These are phyloP conservation scores for Zapornia atra DNA, from an alignment of 2,113 vertebrate species.

Conservation along the genomic window DNA sequence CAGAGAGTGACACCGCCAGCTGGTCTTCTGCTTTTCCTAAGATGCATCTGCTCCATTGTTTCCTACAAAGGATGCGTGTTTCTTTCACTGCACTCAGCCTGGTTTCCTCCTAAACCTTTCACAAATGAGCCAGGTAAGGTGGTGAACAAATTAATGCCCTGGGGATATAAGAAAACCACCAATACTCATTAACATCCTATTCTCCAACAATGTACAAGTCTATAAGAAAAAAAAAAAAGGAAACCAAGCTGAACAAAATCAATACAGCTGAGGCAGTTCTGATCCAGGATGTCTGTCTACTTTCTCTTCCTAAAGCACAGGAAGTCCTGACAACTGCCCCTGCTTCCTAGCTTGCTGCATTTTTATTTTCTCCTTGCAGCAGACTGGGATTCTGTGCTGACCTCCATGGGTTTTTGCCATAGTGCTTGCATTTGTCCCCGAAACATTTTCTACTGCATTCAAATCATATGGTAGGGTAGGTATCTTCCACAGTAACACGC, in stretches of 20 bases:
- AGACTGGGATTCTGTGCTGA: not conserved
- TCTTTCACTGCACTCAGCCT: not conserved
- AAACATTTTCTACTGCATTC: not conserved
- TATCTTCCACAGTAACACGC: not conserved
- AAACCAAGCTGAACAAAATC: not conserved
- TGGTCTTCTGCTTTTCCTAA: not conserved
- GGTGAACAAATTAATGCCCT: not conserved
- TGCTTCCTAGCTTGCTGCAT: not conserved
- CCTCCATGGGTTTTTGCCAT: not conserved
- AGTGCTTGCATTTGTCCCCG: not conserved
- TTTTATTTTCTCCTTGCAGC: not conserved
- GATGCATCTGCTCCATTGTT: not conserved
- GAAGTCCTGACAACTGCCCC: not conserved
- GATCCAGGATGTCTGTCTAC: not conserved
- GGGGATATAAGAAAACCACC: not conserved
- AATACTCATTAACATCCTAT: not conserved
- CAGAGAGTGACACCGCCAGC: not conserved
- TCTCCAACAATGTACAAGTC: not conserved
- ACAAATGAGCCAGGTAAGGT: not conserved
- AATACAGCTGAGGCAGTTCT: not conserved
- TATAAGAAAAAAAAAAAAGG: not conserved
- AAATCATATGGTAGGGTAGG: not conserved
- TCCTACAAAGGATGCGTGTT: not conserved
- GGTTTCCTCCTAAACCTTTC: not conserved
- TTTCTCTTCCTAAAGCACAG: not conserved